Evolutionary conservation across 2,888 invertebrate genomes (phyloP), one percentile per base, ranked within the genome.

Genomic region (Anaspis maculata): DNA sequence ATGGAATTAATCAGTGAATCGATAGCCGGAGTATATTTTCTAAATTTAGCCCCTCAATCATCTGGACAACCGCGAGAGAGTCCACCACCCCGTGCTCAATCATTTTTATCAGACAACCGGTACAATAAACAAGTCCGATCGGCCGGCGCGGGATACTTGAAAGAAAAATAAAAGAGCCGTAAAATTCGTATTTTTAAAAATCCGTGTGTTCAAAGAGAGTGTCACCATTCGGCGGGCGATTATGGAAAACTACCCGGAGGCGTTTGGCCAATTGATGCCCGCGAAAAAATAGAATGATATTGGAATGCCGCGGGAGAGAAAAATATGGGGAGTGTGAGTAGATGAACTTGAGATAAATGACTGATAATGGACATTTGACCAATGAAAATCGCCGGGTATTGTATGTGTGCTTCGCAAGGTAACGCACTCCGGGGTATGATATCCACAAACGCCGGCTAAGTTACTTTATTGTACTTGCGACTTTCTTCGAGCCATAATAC

Each of bases 311-410:
- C 15, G 7, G 14, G 27, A 14, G n/a, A 27, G 14, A 15, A 32
- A 32, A 32, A 37, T 37, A 46, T 27, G 32, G 35, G 34, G 37
- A 46, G 41, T 30, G 37, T 30, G 43, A 51, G 51, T 51, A 49
- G 50, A 45, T 52, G 56, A 58, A 52, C 57, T 59, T 57, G 57
- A 58, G 53, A 53, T 56, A 54, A n/a, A 54, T 53, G 44, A 46
- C 48, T 52, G 54, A 54, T 55, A 56, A 54, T 54, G 48, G 42
- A 45, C 48, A 49, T 46, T 49, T 54, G 44, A 46, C 56, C 57
- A 57, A 57, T 56, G 48, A 53, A 46, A 53, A 40, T 37, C 45
- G 35, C 19, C 9, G 19, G 5, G 44, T 49, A 46, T 48, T 48
- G 48, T 48, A 41, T 49, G 53, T n/a, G n/a, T n/a, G n/a, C n/a